A percentile compares a stretch with the other conserved stretches of the same genome.
Conservation (phyloP, 2,797 vertebrate species). For the Melanogrammus aeglefinus region DNA sequence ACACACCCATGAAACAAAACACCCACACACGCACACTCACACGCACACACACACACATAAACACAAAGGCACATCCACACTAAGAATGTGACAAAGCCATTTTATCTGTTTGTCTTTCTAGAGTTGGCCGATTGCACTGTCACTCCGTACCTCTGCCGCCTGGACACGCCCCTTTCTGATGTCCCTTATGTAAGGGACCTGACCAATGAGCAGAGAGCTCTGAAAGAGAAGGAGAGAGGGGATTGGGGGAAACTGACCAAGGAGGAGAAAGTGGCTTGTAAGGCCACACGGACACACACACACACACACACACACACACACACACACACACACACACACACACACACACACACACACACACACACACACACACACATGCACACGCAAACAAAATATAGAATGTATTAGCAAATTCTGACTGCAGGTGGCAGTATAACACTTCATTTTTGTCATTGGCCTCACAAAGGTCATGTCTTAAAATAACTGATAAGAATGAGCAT, state of each 20-base stretch:
- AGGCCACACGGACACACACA: conserved; percentile 11
- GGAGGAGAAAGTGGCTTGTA: conserved; percentile 64
- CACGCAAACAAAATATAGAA: not conserved
- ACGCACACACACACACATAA: not conserved
- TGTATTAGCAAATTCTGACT: not conserved
- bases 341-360: not conserved
- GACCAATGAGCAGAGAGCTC: conserved; percentile 50
- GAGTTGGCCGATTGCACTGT: conserved; percentile 38
- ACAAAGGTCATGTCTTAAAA: not conserved
- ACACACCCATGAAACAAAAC: no score
- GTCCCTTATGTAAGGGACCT: conserved; percentile 47
- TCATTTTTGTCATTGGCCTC: not conserved
- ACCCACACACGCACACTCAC: no score
- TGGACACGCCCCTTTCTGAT: conserved; percentile 56
- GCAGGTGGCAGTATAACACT: not conserved
- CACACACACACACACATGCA: not conserved
- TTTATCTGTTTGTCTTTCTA: conserved; percentile 5
- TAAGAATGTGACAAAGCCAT: conserved; percentile 7
- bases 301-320: not conserved
- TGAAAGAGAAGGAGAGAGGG: conserved; percentile 63
- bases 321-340: not conserved
- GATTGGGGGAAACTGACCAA: conserved; percentile 58
- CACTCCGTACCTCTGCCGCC: conserved; percentile 55
- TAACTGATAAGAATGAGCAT: not conserved
- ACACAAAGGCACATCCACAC: not conserved